Percentiles rank a stretch among this genome's conserved stretches.
These are phyloP conservation scores for Brenthis daphne DNA, from an alignment of 2,888 invertebrate species.

Conservation along the genomic window DNA sequence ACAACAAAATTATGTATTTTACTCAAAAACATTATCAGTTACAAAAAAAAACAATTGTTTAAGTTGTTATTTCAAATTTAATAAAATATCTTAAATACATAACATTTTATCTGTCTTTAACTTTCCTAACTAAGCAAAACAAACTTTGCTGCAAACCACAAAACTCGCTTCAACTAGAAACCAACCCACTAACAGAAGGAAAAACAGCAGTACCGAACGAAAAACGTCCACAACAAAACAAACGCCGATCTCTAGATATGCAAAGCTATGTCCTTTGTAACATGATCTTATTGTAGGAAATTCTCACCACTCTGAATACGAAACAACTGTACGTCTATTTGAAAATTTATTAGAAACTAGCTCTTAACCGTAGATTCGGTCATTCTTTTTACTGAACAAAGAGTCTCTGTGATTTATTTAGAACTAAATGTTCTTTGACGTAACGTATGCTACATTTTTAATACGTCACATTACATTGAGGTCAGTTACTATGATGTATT, in stretches of 20 bases:
- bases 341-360: slow-evolving; percentile 60
- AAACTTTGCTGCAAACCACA: background rate
- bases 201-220: slow-evolving; percentile 35
- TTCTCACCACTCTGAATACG: slow-evolving; percentile 66
- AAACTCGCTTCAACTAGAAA: slow-evolving; percentile 7
- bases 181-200: slow-evolving; percentile 20
- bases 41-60: too few species aligned
- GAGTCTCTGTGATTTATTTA: too few species aligned
- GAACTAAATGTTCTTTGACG: too few species aligned
- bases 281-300: slow-evolving; percentile 77
- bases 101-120: too few species aligned
- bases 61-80: too few species aligned
- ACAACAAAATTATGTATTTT: too few species aligned
- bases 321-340: slow-evolving; percentile 76
- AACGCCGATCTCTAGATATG: slow-evolving; percentile 67
- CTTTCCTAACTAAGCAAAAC: background rate
- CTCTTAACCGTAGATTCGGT: background rate
- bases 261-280: slow-evolving; percentile 75
- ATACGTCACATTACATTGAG: too few species aligned
- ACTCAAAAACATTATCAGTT: too few species aligned
- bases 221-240: slow-evolving; percentile 36
- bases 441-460: too few species aligned
- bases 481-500: too few species aligned
- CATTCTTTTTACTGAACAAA: background rate
- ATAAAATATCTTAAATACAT: too few species aligned